Evolutionary conservation across 2,888 invertebrate genomes (phyloP), one percentile per base, ranked within the genome.

Genomic region (Altica lythri): DNA sequence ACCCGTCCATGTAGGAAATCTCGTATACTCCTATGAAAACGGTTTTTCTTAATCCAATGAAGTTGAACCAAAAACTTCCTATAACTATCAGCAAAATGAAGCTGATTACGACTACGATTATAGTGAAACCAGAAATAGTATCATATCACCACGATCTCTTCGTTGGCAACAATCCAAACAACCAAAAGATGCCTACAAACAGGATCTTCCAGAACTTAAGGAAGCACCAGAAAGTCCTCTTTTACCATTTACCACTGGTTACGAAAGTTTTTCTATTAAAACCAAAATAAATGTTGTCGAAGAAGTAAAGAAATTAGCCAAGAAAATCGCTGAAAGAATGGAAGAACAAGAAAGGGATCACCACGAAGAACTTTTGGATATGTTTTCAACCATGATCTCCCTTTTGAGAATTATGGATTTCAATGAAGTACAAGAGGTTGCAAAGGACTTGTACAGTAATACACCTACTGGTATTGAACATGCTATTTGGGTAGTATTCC

Each of bases 331-430:
- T 17, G 76, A 80, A 44, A 83, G 84, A 51, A 67, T 88, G 9
- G 80, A 83, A 55, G 77, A 81, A 29, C 80, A 83, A 0, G 80
- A 79, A 68, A 77, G 79, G 27, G 81, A 86, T 68, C 80, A 81
- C 0, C 78, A 81, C 50, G 71, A 79, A 40, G 77, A 83, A 55
- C 82, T 84, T 42, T 75, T 88, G 1, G 78, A 81, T n/a, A 86
- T 85, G 69, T 88, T 83, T 75, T 80, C 80, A 52, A 81, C 83
- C 25, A 74, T 89, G 30, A 77, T 79, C 8, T 78, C 79, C 3
- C 65, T 86, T 9, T 73, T 86, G 42, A 80, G 85, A 30, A 77
- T 81, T 13, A 85, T 89, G 86, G 80, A 78, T 71, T 75, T 72
- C 22, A 76, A 83, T 22, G 84, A 88, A 70, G 77, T 89, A 1